Percentiles rank a stretch among this genome's conserved stretches.
Evolutionary conservation across 2,888 invertebrate genomes (phyloP).

Genomic region (Notodonta dromedarius): DNA sequence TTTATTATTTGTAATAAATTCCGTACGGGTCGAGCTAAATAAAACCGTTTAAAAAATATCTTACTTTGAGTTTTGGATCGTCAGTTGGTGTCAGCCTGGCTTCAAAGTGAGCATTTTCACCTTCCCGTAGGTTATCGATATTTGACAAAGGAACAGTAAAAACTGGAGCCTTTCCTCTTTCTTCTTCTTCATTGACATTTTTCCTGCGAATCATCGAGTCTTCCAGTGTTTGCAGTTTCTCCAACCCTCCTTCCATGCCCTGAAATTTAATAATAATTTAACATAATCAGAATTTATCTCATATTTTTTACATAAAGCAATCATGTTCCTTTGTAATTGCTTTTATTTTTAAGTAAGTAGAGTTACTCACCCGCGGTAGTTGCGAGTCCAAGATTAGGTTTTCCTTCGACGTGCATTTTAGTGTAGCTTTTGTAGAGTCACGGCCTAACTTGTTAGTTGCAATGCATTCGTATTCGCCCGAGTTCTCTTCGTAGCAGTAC

Average conservation of each 20-base stretch:
- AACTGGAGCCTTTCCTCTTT: constrained; percentile 93
- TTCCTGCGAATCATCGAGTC: constrained; percentile 92
- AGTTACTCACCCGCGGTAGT: constrained; percentile 90
- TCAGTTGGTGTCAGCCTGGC: constrained; percentile 95
- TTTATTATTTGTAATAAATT: too few species aligned
- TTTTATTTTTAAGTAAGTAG: too few species aligned
- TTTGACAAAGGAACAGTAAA: constrained; percentile 95
- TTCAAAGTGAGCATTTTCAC: constrained; percentile 96
- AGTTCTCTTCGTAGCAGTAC: constrained; percentile 98
- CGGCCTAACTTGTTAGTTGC: constrained; percentile 96
- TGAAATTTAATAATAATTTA: constrained; percentile 48
- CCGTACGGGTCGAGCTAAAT: too few species aligned
- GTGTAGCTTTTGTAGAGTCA: constrained; percentile 92
- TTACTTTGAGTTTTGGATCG: constrained; percentile 93
- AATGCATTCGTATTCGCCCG: constrained; percentile 96
- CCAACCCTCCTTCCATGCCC: constrained; percentile 97
- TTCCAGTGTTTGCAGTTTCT: constrained; percentile 96
- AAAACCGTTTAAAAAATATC: too few species aligned
- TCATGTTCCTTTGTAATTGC: too few species aligned
- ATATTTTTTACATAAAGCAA: too few species aligned
- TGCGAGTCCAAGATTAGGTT: constrained; percentile 96
- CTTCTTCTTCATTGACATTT: constrained; percentile 89
- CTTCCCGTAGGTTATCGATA: constrained; percentile 93
- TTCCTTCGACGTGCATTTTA: constrained; percentile 94
- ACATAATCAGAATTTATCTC: background rate